Conservation (phyloP, 2,888 invertebrate species). For the Sminthurinus aureus region DNA sequence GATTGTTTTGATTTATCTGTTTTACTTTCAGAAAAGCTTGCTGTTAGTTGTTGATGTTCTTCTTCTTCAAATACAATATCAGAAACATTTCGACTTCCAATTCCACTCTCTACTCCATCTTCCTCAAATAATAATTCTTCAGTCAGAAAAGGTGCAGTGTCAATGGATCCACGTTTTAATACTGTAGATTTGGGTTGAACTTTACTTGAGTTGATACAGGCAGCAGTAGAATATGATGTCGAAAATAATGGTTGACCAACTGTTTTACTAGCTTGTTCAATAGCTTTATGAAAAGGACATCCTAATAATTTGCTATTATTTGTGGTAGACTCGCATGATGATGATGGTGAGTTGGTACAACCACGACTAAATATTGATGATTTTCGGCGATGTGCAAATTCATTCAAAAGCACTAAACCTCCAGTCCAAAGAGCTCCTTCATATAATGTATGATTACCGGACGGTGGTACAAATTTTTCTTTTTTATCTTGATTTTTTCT, state of each 20-base stretch:
- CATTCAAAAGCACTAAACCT: constrained; percentile 44
- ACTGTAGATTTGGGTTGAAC: background rate
- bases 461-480: constrained; percentile 45
- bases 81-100: background rate
- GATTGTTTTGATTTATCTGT: too few species aligned
- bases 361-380: too few species aligned
- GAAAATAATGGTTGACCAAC: background rate
- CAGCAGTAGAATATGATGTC: background rate
- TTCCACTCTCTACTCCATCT: background rate
- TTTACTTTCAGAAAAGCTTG: too few species aligned
- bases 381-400: constrained; percentile 45
- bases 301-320: too few species aligned
- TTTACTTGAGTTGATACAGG: background rate
- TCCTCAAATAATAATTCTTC: constrained; percentile 32
- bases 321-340: too few species aligned
- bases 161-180: constrained; percentile 45
- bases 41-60: too few species aligned
- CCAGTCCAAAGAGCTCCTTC: constrained; percentile 54
- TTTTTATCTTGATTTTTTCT: constrained; percentile 46
- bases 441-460: constrained; percentile 44
- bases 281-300: too few species aligned
- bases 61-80: background rate
- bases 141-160: constrained; percentile 51
- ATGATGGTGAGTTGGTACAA: too few species aligned
- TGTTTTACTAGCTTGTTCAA: background rate